Conservation (phyloP, 2,113 vertebrate genomes). For the Xiphorhynchus elegans region DNA sequence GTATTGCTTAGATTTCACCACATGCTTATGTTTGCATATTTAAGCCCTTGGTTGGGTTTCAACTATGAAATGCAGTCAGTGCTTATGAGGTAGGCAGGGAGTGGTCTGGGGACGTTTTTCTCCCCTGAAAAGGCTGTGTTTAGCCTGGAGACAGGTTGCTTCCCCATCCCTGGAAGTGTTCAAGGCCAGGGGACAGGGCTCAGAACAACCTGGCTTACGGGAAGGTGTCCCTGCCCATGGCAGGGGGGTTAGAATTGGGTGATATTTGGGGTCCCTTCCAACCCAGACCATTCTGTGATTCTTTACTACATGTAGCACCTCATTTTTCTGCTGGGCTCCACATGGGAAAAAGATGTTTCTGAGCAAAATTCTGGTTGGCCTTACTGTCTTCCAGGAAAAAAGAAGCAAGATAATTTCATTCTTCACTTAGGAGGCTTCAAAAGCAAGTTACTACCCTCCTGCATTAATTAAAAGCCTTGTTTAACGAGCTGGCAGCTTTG, state of each 20-base stretch:
- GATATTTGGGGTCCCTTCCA: background rate
- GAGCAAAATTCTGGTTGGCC: background rate
- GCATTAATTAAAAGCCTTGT: background rate
- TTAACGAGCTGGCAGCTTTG: background rate
- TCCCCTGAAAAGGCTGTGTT: background rate
- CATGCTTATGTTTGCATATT: background rate
- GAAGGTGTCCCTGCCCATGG: background rate
- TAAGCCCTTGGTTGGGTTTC: background rate
- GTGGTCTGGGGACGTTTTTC: background rate
- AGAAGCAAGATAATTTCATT: background rate
- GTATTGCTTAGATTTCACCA: background rate
- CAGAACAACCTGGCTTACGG: background rate
- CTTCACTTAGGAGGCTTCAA: background rate
- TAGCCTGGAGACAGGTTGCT: background rate
- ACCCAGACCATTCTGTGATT: background rate
- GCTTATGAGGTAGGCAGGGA: background rate
- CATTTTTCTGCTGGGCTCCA: background rate
- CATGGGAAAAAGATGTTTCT: background rate
- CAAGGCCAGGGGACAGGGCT: accelerated
- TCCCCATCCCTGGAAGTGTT: background rate
- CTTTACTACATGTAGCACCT: background rate
- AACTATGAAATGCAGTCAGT: background rate
- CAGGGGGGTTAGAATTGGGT: background rate
- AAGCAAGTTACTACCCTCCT: background rate
- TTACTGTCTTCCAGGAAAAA: background rate